Percentiles rank a stretch among this genome's conserved stretches.
Evolutionary conservation across 2,797 vertebrate genomes (phyloP).

Genomic region (Melanitta fusca): DNA sequence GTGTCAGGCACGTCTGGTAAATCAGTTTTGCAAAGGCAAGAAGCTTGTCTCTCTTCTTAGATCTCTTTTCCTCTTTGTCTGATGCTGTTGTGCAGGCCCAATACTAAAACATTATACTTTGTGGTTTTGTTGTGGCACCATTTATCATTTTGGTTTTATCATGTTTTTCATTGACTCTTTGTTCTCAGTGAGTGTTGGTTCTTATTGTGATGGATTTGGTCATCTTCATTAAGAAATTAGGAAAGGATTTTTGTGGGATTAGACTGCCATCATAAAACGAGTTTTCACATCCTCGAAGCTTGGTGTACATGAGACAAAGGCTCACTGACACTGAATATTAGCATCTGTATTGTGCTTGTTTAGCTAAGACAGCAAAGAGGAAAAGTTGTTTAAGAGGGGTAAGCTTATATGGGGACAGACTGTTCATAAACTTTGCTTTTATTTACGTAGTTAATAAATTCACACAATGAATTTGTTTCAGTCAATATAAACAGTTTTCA

Average conservation of each 20-base stretch:
- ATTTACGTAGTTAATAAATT: conserved; percentile 39
- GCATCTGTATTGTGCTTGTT: conserved; percentile 1
- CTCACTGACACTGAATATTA: not conserved
- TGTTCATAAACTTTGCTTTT: conserved; percentile 41
- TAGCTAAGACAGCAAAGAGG: not conserved
- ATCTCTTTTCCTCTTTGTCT: conserved; percentile 17
- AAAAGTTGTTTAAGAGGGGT: conserved; percentile 11
- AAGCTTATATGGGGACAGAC: conserved; percentile 3
- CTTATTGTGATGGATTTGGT: not conserved
- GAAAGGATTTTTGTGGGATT: not conserved
- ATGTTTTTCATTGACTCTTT: not conserved
- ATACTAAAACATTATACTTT: not conserved
- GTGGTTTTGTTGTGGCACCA: not conserved
- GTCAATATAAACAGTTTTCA: conserved; percentile 20
- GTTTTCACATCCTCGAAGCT: not conserved
- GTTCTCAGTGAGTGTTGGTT: not conserved
- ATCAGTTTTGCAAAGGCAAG: not conserved
- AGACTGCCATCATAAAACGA: not conserved
- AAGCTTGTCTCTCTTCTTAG: not conserved
- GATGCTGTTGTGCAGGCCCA: not conserved
- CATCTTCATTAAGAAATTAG: conserved; percentile 2
- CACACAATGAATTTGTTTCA: conserved; percentile 6
- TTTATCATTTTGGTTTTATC: conserved; percentile 12
- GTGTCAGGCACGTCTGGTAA: conserved; percentile 32
- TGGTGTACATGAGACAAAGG: not conserved